Percentiles rank a stretch among this genome's conserved stretches.
Conservation (phyloP, 2,888 invertebrate species). For the Phaonia tiefii region DNA sequence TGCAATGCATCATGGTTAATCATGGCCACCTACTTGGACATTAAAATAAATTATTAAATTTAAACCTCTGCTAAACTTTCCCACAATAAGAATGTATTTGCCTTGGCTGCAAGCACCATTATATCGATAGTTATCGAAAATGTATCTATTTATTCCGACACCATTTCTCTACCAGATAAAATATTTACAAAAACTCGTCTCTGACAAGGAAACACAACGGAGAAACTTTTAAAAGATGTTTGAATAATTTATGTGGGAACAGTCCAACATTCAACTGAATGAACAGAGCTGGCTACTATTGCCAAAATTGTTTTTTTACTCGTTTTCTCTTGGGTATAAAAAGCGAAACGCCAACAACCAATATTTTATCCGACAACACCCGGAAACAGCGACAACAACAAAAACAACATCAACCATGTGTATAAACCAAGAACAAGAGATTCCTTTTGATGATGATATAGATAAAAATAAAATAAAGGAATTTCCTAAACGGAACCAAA, state of each 20-base stretch:
- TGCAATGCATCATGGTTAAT: no score
- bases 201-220: not conserved
- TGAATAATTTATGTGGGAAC: slow-evolving; percentile 34
- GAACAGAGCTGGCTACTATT: not conserved
- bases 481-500: slow-evolving; percentile 37
- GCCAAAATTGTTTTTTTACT: slow-evolving; percentile 26
- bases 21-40: no score
- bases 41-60: not conserved
- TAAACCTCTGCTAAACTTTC: no score
- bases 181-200: slow-evolving; percentile 10
- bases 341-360: slow-evolving; percentile 5
- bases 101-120: no score
- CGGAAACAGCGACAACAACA: not conserved
- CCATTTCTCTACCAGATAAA: slow-evolving; percentile 5
- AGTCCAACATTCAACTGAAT: slow-evolving; percentile 15
- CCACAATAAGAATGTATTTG: no score
- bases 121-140: slow-evolving; percentile 32
- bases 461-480: slow-evolving; percentile 38
- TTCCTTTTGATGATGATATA: not conserved
- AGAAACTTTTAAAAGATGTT: slow-evolving; percentile 5
- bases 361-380: not conserved
- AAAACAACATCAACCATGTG: not conserved
- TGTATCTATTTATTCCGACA: slow-evolving; percentile 35
- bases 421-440: not conserved
- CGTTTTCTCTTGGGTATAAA: not conserved